Base-by-base conservation (phyloP, 2,888 invertebrate species). In the Sinotaia quadrata region DNA sequence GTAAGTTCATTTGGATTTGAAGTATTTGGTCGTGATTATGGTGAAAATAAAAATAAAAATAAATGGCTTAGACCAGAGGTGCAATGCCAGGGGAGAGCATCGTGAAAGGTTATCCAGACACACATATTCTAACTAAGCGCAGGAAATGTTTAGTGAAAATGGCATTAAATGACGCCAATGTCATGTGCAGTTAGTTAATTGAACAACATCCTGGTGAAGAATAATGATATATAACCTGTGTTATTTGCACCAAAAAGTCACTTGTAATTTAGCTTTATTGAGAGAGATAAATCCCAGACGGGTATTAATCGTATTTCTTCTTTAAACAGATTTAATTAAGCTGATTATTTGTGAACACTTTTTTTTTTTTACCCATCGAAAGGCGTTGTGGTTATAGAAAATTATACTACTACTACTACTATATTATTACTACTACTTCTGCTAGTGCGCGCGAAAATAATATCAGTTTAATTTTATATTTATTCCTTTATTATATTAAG, bases 81-180 rank as follows among this genome's bases (percentile, higher is more conserved):
- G n/a, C n/a, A n/a, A n/a, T n/a, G n/a, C n/a, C 47, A 44, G 60
- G 41, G 47, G 51, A 24, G 49, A 7, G 15, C 24, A 37, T 36
- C 8, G 31, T 24, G 63, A 65, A 65, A 65, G 65, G 65, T 65
- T 65, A 54, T 41, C 31, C 65, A 54, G 65, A 56, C 65, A 65
- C 65, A 54, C 56, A 56, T 27, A 34, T 65, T 65, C 56, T 65
- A n/a, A n/a, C n/a, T n/a, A 65, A 65, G 31, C 65, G 33, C 65
- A 65, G 65, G 65, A 65, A 65, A 65, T 54, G 52, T 65, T 65
- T 65, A 63, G 56, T 65, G 65, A 37, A 65, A 65, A 65, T 65
- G 65, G 65, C 65, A 52, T 65, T 44, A 65, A 65, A 65, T 65
- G 54, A 65, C 65, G 41, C 21, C 21, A 8, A 44, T 36, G 54